Percentiles rank a stretch among this genome's conserved stretches.
Evolutionary conservation across 2,888 invertebrate genomes (phyloP).

Genomic region (Euplagia quadripunctaria): DNA sequence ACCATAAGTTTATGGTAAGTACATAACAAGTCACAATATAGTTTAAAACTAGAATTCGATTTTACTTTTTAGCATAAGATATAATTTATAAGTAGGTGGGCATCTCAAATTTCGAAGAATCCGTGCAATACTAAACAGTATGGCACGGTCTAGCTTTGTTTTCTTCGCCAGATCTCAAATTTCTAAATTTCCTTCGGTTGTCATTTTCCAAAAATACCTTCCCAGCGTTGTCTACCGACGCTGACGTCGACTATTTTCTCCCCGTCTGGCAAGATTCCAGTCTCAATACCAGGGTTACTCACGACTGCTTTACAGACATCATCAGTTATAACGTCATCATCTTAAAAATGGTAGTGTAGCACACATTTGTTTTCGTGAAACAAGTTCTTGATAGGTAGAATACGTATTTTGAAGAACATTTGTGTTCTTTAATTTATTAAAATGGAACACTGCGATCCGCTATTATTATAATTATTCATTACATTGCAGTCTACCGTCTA

Average conservation of each 20-base stretch:
- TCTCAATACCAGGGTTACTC: conserved; percentile 43
- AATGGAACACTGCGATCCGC: background rate
- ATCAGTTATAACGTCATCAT: conserved; percentile 19
- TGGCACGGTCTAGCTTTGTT: background rate
- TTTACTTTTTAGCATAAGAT: background rate
- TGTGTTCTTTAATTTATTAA: too few species aligned
- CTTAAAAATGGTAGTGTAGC: background rate
- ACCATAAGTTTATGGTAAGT: too few species aligned
- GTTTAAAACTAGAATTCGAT: background rate
- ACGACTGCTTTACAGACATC: conserved; percentile 12
- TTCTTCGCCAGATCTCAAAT: conserved; percentile 10
- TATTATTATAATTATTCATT: background rate
- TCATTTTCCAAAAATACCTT: conserved; percentile 49
- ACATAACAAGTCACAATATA: too few species aligned
- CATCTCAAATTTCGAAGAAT: background rate
- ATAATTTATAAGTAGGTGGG: background rate
- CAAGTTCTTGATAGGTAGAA: background rate
- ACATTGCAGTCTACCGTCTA: background rate
- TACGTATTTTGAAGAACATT: background rate
- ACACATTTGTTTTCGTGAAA: background rate
- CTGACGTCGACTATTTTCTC: conserved; percentile 51
- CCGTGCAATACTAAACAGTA: too few species aligned
- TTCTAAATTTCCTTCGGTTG: conserved; percentile 28
- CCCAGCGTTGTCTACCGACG: conserved; percentile 44
- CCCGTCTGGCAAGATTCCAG: conserved; percentile 51